Evolutionary conservation across 2,797 vertebrate genomes (phyloP), one percentile per base, ranked within the genome.

Genomic region (Coendou prehensilis): DNA sequence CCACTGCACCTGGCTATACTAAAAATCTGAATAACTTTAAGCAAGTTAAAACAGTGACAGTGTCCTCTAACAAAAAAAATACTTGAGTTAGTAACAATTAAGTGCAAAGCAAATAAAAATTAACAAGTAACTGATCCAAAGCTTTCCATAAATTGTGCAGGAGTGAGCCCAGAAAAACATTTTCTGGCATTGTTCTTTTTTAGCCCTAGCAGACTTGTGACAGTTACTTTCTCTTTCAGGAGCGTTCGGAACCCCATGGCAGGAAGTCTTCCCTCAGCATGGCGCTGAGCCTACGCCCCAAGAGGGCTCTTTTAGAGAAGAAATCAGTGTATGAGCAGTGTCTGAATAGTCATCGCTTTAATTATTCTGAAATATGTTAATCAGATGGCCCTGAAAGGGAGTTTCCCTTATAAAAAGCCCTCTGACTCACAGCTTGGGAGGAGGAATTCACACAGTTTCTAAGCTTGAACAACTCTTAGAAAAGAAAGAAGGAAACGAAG

Each of bases 371-470:
- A 80, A 17, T 37, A 8, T n/a, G 93, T 87, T n/a, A 94, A 56
- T 94, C 84, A 92, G 86, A 83, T 63, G 61, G 33, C 41, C 28
- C n/a, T 81, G 37, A 41, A 83, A 82, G 56, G 90, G 93, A 95
- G 23, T 96, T 96, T 92, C 93, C 93, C 79, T 97, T 89, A 63
- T 30, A 75, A 95, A 97, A 96, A 97, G 78, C 54, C 95, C 96
- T 88, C 87, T 92, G 85, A 80, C 59, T 94, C 87, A 95, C 61
- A 85, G 33, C 80, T 90, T 61, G 57, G 81, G 78, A 87, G 67
- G 78, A 96, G 88, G 82, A 96, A 93, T 95, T 86, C 87, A 95
- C 63, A 82, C 20, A 80, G 59, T 78, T 94, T 85, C 86, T 96
- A 93, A 95, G 88, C 56, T 69, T 90, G 82, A 97, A 47, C 50